These are phyloP conservation scores for Candidula unifasciata DNA, from an alignment of 2,888 invertebrate genomes.

Conservation along the genomic window DNA sequence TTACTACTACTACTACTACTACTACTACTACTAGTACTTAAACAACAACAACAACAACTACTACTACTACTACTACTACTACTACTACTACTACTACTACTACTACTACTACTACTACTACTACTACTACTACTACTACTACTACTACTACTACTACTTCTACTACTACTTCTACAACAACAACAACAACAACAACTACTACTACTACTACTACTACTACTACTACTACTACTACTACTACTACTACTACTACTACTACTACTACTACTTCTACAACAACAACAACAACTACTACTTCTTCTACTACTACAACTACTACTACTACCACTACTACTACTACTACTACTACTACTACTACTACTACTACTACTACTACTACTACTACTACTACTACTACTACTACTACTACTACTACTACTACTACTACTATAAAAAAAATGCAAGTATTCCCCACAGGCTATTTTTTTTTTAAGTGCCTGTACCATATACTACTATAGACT, in stretches of 20 bases:
- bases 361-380: background rate
- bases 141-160: background rate
- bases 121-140: background rate
- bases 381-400: background rate
- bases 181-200: background rate
- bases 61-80: background rate
- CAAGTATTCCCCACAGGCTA: too few species aligned
- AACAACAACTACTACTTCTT: background rate
- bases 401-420: background rate
- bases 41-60: background rate
- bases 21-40: too few species aligned
- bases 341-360: background rate
- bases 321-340: background rate
- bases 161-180: background rate
- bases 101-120: background rate
- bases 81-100: background rate
- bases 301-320: background rate
- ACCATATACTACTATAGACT: too few species aligned
- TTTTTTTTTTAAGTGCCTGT: too few species aligned
- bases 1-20: too few species aligned
- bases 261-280: background rate
- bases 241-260: too few species aligned
- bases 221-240: background rate
- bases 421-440: too few species aligned
- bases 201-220: background rate